These are phyloP conservation scores for Dusona sp. DNA, from an alignment of 2,888 invertebrate species.

Conservation along the genomic window DNA sequence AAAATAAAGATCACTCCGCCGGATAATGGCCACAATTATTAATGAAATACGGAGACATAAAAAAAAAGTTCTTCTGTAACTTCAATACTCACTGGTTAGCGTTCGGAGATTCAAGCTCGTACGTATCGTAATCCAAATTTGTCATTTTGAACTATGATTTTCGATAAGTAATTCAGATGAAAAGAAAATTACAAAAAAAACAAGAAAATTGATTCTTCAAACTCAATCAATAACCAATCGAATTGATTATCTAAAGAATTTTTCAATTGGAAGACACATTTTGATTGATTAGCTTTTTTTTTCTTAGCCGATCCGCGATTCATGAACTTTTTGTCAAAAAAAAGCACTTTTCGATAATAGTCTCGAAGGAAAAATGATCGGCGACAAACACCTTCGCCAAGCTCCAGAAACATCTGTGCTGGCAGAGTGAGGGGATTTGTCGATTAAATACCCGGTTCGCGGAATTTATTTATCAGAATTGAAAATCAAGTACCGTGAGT, in stretches of 20 bases:
- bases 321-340: not conserved
- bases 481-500: constrained; percentile 17
- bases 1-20: not conserved
- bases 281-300: not conserved
- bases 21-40: not conserved
- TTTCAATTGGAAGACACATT: not conserved
- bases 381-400: constrained; percentile 12
- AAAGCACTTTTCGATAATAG: not conserved
- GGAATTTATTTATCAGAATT: constrained; percentile 54
- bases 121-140: constrained; percentile 46
- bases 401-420: constrained; percentile 37
- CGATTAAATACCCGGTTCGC: constrained; percentile 62
- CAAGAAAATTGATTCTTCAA: not conserved
- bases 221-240: not conserved
- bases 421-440: constrained; percentile 44
- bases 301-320: not conserved
- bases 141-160: constrained; percentile 43
- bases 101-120: not conserved
- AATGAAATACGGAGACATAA: not conserved
- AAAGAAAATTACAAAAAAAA: not conserved
- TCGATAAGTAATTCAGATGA: not conserved
- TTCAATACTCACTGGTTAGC: constrained; percentile 46
- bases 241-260: not conserved
- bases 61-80: not conserved
- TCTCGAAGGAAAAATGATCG: not conserved